Percentiles rank a stretch among this genome's conserved stretches.
phyloP scores from a whole-genome alignment of 2,797 vertebrate species.

The Muscicapa striata region DNA sequence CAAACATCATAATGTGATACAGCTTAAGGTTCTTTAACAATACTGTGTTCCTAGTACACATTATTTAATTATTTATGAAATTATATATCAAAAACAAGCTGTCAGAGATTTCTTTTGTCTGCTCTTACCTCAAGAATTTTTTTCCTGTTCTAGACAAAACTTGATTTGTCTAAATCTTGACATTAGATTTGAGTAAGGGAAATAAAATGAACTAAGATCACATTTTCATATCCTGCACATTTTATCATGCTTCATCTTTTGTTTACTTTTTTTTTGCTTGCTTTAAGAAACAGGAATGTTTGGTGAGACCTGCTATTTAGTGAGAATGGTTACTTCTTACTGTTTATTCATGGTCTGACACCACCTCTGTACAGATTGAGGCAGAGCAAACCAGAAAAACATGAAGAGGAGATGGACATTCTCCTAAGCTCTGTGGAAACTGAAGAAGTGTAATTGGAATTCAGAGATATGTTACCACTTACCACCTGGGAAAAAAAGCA shows the following conservation, averaged over 20 bases:
- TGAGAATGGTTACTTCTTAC: background rate
- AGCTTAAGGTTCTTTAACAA: background rate
- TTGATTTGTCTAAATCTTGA: background rate
- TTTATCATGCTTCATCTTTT: background rate
- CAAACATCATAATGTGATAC: background rate
- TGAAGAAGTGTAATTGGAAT: background rate
- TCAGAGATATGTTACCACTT: background rate
- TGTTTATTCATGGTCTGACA: background rate
- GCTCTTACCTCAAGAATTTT: background rate
- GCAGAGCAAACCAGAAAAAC: background rate
- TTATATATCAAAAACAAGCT: background rate
- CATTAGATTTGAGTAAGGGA: background rate
- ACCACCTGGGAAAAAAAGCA: background rate
- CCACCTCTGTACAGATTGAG: background rate
- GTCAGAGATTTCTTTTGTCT: background rate
- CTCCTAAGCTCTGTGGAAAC: background rate
- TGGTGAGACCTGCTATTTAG: background rate
- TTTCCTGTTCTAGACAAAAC: background rate
- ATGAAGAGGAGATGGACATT: fast-evolving
- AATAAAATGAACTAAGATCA: background rate
- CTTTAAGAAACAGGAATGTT: background rate
- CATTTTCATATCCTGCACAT: background rate
- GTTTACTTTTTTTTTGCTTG: background rate
- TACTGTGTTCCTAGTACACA: fast-evolving
- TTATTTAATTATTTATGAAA: background rate